phyloP scores from a whole-genome alignment of 2,888 invertebrate genomes.

The Epinotia demarniana region DNA sequence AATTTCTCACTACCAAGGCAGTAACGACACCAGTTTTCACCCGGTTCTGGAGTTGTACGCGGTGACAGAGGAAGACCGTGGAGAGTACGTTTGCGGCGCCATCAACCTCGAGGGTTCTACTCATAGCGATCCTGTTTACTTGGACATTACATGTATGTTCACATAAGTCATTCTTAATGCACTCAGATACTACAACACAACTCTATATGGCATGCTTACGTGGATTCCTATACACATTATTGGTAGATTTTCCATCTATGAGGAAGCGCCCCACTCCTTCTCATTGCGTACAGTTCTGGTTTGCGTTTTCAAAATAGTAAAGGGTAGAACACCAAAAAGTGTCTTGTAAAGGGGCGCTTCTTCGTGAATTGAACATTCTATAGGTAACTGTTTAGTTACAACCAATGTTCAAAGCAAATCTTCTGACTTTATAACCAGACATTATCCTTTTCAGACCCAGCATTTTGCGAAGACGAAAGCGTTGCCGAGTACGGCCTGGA shows the following conservation, averaged over 20 bases:
- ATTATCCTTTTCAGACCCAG: constrained; percentile 63
- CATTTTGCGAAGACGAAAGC: constrained; percentile 67
- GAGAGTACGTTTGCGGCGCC: constrained; percentile 75
- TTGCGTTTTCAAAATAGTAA: no score
- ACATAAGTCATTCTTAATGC: neutral
- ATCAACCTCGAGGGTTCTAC: constrained; percentile 69
- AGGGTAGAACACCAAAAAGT: no score
- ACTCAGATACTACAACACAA: no score
- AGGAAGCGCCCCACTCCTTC: no score
- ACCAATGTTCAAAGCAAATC: no score
- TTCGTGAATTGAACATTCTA: no score
- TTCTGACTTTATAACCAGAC: neutral
- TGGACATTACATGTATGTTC: constrained; percentile 73
- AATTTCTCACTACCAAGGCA: constrained; percentile 53
- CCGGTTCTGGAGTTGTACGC: constrained; percentile 61
- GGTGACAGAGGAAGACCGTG: constrained; percentile 64
- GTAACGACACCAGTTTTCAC: constrained; percentile 56
- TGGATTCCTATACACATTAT: no score
- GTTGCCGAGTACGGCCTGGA: constrained; percentile 69
- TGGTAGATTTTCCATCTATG: no score
- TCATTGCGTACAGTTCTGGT: no score
- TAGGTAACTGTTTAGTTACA: no score
- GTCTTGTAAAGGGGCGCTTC: no score
- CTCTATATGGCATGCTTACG: no score
- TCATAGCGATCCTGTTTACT: constrained; percentile 66